Base-by-base conservation (phyloP, 2,888 invertebrate species). In the Peribatodes rhomboidaria region DNA sequence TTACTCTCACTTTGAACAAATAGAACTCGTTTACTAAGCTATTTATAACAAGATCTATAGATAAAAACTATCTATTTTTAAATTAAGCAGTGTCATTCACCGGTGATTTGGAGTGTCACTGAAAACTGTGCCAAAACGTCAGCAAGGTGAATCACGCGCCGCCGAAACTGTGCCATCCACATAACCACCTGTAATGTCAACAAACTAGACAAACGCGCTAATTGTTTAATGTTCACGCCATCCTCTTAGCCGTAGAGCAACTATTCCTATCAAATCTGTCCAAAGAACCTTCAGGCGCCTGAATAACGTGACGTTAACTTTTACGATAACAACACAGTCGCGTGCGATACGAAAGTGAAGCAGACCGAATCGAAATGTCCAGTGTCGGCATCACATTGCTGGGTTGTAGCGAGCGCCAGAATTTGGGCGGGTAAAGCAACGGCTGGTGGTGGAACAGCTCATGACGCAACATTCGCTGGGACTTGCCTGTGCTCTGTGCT, bases 401-500 rank as follows among this genome's bases (percentile, higher is more conserved):
- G 33, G 20, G 41, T 47, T 22, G 22, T 10, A 35, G 18, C 22
- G 33, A 16, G 22, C 63, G 42, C 20, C 44, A 27, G 35, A 54
- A 64, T 54, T 64, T 14, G 37, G 64, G 14, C 59, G 64, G 58
- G 27, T 64, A 42, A 49, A 14, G 39, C 9, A 54, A 49, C 53
- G 44, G 22, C 27, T 59, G 41, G 41, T 16, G 53, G 14, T 31
- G 14, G 41, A 18, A 3, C 27, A 4, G 3, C 9, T 3, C 71
- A 79, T 86, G 85, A 85, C 83, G 86, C 84, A 85, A 86, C 78
- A 84, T 75, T 81, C 75, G 71, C 76, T 63, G 75, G 72, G 68
- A 69, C 75, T 84, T 83, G 75, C 84, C 73, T 73, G 74, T 71
- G 18, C 47, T 46, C 7, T 35, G n/a, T 42, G 59, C 50, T 61